Evolutionary conservation across 2,888 invertebrate genomes (phyloP), one percentile per base, ranked within the genome.

Genomic region (Oeneis ivallda): DNA sequence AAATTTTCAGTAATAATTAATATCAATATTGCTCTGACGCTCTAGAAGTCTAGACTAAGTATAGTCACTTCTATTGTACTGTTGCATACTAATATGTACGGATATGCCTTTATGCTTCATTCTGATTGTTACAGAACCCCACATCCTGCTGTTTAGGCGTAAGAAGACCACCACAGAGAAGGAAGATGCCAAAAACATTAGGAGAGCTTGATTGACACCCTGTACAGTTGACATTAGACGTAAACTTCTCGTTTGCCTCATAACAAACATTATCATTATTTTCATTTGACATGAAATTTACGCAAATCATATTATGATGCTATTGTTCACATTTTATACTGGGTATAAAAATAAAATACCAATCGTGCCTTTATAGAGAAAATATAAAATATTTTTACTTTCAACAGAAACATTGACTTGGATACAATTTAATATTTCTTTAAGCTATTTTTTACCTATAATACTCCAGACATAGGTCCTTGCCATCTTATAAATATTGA

Each of bases 101-200:
- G 5, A 37, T 7, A 37, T 7, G 9, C 7, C 7, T 37, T 37
- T 37, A 37, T 37, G 9, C 9, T 9, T 37, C 9, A 37, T 37
- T 37, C 37, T 9, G 37, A 26, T 43, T 34, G 32, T 93, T 93
- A 62, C 93, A 96, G 98, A 98, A 82, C 98, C 98, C 13, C 98
- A 98, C 77, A 96, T 98, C 80, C 88, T 98, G 72, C 93, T 98
- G 62, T 98, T 98, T 89, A 94, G 94, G 84, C 92, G 96, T 82
- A 94, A 94, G 81, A 95, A 93, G 75, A 94, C 94, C 39, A 88
- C 89, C 59, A 90, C 92, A 57, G 86, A 80, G 66, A 84, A 89
- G 70, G 8, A 7, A 3, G 87, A 67, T 62, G 19, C 41, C 15
- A 76, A 81, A 69, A 39, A 43, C 10, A 34, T 43, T 8, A 49